Percentiles rank a stretch among this genome's conserved stretches.
Evolutionary conservation across 37 sponge, comb jelly and placozoan genomes (phyloP).

Genomic region (Diacarnus erythraeanus): DNA sequence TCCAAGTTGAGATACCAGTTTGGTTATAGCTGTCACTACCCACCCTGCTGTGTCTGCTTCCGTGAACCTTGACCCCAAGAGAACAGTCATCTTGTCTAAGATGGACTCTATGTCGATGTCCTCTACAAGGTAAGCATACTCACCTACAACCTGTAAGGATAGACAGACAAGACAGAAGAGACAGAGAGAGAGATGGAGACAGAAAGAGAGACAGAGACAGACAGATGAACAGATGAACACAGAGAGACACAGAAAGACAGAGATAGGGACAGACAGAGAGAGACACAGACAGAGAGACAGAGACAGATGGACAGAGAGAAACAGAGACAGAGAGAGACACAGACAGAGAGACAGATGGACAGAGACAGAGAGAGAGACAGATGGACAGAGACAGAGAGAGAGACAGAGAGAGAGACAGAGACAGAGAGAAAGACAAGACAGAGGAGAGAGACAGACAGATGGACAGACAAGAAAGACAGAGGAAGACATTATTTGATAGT

Average conservation of each 20-base stretch:
- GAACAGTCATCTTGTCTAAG: constrained; percentile 49
- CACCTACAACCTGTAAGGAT: constrained; percentile 67
- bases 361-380: constrained; percentile 13
- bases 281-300: too few species aligned
- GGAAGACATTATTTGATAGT: too few species aligned
- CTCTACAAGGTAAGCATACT: constrained; percentile 66
- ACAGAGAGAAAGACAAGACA: neutral
- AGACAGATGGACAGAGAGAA: too few species aligned
- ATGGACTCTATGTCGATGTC: constrained; percentile 59
- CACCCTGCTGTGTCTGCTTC: constrained; percentile 57
- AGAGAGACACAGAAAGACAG: neutral
- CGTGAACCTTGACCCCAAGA: constrained; percentile 45
- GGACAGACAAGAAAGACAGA: neutral
- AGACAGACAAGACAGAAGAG: neutral
- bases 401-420: constrained; percentile 28
- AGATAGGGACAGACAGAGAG: neutral
- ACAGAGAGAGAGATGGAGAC: neutral
- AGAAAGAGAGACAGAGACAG: neutral
- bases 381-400: constrained; percentile 16
- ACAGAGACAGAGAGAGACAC: too few species aligned
- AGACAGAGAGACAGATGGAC: constrained; percentile 9
- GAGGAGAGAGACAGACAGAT: constrained; percentile 8
- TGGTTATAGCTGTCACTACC: constrained; percentile 61
- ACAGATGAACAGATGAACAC: neutral
- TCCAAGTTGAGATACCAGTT: constrained; percentile 66